Evolutionary conservation across 2,113 vertebrate species (phyloP).

Genomic region (Scalopus aquaticus): DNA sequence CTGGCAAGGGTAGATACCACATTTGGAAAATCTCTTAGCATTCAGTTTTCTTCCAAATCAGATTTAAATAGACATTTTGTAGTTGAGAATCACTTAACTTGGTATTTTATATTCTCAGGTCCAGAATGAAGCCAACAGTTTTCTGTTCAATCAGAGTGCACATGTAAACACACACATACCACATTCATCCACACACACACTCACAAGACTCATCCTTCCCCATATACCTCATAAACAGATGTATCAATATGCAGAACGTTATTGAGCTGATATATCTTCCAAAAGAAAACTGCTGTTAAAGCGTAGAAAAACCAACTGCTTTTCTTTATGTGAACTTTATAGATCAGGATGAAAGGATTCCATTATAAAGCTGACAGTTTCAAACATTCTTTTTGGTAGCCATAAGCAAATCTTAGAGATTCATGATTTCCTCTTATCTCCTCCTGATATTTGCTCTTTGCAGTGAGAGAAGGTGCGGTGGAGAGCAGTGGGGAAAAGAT

Average conservation of each 20-base stretch:
- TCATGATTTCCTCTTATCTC: background rate
- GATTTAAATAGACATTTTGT: background rate
- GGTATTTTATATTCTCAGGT: background rate
- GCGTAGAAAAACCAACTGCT: background rate
- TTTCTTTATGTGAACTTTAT: background rate
- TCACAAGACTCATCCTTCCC: background rate
- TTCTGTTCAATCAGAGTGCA: background rate
- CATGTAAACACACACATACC: accelerated
- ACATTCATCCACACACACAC: background rate
- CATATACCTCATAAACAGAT: background rate
- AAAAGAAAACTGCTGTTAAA: background rate
- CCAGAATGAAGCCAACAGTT: background rate
- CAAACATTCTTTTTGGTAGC: background rate
- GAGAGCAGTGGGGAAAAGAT: background rate
- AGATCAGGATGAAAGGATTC: background rate
- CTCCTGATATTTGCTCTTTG: background rate
- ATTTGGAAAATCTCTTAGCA: background rate
- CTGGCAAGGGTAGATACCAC: background rate
- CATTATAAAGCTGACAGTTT: background rate
- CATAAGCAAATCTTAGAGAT: background rate
- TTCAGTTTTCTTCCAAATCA: slow-evolving; percentile 19
- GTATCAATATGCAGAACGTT: background rate
- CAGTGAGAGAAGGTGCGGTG: background rate
- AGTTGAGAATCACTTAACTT: background rate
- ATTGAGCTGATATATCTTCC: background rate